Base-by-base conservation (phyloP, 2,888 invertebrate species). In the Beris chalybata region DNA sequence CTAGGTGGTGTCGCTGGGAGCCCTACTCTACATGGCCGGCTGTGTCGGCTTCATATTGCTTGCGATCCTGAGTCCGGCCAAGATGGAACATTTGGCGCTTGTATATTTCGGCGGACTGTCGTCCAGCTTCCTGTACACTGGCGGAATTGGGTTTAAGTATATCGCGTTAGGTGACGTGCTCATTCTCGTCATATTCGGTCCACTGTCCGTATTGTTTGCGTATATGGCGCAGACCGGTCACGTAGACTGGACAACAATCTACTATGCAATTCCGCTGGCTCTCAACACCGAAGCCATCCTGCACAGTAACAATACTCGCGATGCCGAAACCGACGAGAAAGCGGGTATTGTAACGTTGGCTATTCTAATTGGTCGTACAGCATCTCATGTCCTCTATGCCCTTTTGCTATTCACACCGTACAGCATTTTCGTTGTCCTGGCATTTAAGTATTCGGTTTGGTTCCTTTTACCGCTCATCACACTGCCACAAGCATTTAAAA, bases 51-150 rank as follows among this genome's bases (percentile, higher is more conserved):
- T 93, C 78, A 87, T 93, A 55, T 81, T 89, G 9, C 80, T 93
- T 66, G 87, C 90, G 0, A 83, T 86, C 68, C 83, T 94, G 67
- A 95, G 96, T 63, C 93, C 94, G 11, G 95, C 95, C 0, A 89
- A 91, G 79, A 92, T 96, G 92, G 96, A 96, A 80, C 96, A 96
- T 78, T 83, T 97, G 73, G 96, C 97, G 5, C 82, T 97, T 55
- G 92, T 96, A 1, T 97, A 95, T 78, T 97, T 97, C 82, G 96
- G 97, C 65, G 97, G 97, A 2, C 80, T 97, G 64, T 96, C 95
- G 31, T 93, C 95, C 64, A 95, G 95, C 71, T 97, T 97, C 81
- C 83, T 97, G n/a, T 97, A 97, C 76, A 97, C 97, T 1, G 97
- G 97, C 66, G 97, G 97, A 56, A 92, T 96, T 73, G 97, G 96